Base-by-base conservation (phyloP, 2,888 invertebrate species). In the Synanthedon andrenaeformis region DNA sequence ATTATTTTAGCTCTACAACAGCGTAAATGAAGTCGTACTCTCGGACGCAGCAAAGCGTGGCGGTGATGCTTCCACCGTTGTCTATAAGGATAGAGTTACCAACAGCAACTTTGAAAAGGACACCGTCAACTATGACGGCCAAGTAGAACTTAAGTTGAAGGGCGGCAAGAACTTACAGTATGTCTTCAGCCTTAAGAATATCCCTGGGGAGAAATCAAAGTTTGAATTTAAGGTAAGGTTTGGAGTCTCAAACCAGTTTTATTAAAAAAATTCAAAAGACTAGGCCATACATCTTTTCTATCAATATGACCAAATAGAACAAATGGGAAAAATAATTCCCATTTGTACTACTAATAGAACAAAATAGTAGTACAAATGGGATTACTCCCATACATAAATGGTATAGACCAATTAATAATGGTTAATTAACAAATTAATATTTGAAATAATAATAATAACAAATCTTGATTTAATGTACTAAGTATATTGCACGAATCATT, bases 41-140 rank as follows among this genome's bases (percentile, higher is more conserved):
- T 74, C 80, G 0, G 86, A 86, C 54, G 74, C 83, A 0, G 59
- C 70, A 3, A 79, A 81, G 51, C 82, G 82, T 1, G 85, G 84
- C 8, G 79, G 69, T 0, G 60, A 69, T 0, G 76, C 74, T 0
- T 85, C 86, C 14, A 72, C 62, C 52, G 69, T 87, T 58, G 65
- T 60, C 14, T 82, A 82, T 67, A 78, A 77, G 51, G 74, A 64
- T 52, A 86, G 80, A 55, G n/a, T 79, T 1, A 52, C 58, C 12
- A 72, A 83, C 65, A 69, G 71, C 49, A 72, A 84, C 67, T 53
- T 69, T 1, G 77, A 81, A 0, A 77, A 78, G 53, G 55, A 66
- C 1, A 55, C 59, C n/a, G 56, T 79, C 19, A 73, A 83, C 54
- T 71, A 79, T 49, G 80, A 86, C 45, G 81, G 78, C 1, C 74